These are phyloP conservation scores for Platypus cylindrus DNA, from an alignment of 2,888 invertebrate genomes.

Conservation along the genomic window DNA sequence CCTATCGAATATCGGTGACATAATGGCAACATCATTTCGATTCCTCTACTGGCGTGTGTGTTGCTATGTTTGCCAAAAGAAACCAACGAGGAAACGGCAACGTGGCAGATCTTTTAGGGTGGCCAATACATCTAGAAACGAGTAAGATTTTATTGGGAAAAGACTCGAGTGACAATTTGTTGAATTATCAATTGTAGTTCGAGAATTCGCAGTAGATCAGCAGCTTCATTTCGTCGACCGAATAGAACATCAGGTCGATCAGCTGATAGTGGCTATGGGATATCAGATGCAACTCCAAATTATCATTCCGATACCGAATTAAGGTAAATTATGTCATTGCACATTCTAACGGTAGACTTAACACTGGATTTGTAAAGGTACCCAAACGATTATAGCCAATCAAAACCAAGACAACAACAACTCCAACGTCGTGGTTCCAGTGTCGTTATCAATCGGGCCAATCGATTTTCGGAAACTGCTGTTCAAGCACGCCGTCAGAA, in stretches of 20 bases:
- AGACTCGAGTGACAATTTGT: background rate
- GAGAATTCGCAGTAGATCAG: conserved; percentile 35
- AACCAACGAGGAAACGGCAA: conserved; percentile 50
- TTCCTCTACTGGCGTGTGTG: conserved; percentile 90
- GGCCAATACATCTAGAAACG: conserved; percentile 8
- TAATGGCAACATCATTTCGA: conserved; percentile 87
- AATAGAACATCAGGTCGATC: conserved; percentile 47
- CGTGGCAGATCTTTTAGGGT: conserved; percentile 30
- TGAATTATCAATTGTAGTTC: conserved; percentile 16
- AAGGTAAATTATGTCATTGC: conserved; percentile 36
- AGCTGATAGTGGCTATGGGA: conserved; percentile 48
- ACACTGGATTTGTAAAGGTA: conserved; percentile 9
- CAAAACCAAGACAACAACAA: background rate
- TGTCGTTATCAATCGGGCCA: conserved; percentile 8
- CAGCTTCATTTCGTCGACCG: conserved; percentile 42
- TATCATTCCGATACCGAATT: conserved; percentile 65
- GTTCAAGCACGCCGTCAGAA: conserved; percentile 4
- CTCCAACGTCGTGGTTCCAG: conserved; percentile 7
- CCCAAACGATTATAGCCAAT: conserved; percentile 8
- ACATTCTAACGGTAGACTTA: conserved; percentile 4
- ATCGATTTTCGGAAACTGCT: conserved; percentile 6
- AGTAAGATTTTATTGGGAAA: conserved; percentile 7
- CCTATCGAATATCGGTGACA: conserved; percentile 85
- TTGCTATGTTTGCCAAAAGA: conserved; percentile 78
- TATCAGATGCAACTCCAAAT: conserved; percentile 44